phyloP scores from a whole-genome alignment of 2,797 vertebrate genomes.

The Atherinosoma microstoma region DNA sequence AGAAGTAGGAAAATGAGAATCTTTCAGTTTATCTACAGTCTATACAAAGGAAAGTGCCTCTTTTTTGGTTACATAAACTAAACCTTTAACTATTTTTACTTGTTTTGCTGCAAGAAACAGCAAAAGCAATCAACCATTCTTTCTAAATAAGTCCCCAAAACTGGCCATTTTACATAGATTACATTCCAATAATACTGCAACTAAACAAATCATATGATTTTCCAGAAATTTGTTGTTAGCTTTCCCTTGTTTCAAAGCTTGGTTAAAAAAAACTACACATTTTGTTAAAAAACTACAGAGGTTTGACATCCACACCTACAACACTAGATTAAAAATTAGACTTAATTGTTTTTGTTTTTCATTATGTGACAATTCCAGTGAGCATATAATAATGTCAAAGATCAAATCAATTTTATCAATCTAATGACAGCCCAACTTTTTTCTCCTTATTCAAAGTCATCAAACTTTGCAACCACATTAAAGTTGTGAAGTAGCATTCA shows the following conservation, averaged over 20 bases:
- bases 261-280: too few relatives aligned
- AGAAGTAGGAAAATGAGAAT: too few relatives aligned
- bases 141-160: not conserved
- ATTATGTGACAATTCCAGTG: not conserved
- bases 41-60: too few relatives aligned
- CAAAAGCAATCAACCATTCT: not conserved
- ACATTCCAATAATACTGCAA: too few relatives aligned
- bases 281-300: not conserved
- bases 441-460: slow-evolving; percentile 46
- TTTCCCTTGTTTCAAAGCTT: not conserved
- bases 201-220: too few relatives aligned
- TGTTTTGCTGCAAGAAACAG: too few relatives aligned
- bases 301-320: not conserved
- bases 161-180: too few relatives aligned
- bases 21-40: too few relatives aligned
- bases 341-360: not conserved
- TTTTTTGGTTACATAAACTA: not conserved
- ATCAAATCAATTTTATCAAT: not conserved
- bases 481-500: slow-evolving; percentile 7
- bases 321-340: not conserved
- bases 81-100: too few relatives aligned
- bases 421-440: slow-evolving; percentile 9
- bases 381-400: not conserved
- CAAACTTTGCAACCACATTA: slow-evolving; percentile 22
- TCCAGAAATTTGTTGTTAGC: too few relatives aligned